Evolutionary conservation across 2,888 invertebrate species (phyloP), one percentile per base, ranked within the genome.

Genomic region (Acholoe squamosa): DNA sequence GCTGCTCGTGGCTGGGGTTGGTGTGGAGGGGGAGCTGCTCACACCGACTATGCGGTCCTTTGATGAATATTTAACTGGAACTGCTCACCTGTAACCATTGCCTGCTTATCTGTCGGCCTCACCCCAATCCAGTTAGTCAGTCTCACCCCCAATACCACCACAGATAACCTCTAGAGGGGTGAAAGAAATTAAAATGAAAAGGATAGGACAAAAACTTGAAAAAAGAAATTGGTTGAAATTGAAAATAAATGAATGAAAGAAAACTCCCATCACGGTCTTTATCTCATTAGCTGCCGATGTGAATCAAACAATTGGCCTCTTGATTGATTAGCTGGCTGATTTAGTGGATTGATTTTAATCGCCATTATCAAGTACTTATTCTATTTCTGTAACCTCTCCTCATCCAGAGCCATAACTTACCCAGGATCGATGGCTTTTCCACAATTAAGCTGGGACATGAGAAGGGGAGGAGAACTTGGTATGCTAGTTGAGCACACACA

Each of bases 1-100:
- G 43, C 43, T 43, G 43, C 5, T 10, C 43, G 43, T 7, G 43
- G 43, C 43, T 43, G 3, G 43, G 61, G 61, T 61, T 5, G n/a
- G 61, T 7, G 61, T 5, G 10, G n/a, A 14, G 5, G 3, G 61
- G 5, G 61, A 61, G 61, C 61, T n/a, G 61, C 61, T 61, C 61
- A 7, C 61, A 19, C 10, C 61, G 61, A n/a, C 61, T 61, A 61
- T 12, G 61, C 61, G 14, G 5, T n/a, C 5, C 61, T 61, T 61
- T 61, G 61, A 61, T 61, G 61, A 61, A 61, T 61, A 61, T n/a
- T 61, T 43, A 43, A 43, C 43, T 7, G 43, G 61, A 61, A 61
- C 19, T n/a, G 61, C 61, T 61, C 61, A 61, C 61, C 61, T 61
- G 61, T 61, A 61, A 61, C 61, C n/a, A n/a, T 12, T n/a, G 61